Conservation (phyloP, 1,140 invertebrate species). For the Hyphantria cunea region DNA sequence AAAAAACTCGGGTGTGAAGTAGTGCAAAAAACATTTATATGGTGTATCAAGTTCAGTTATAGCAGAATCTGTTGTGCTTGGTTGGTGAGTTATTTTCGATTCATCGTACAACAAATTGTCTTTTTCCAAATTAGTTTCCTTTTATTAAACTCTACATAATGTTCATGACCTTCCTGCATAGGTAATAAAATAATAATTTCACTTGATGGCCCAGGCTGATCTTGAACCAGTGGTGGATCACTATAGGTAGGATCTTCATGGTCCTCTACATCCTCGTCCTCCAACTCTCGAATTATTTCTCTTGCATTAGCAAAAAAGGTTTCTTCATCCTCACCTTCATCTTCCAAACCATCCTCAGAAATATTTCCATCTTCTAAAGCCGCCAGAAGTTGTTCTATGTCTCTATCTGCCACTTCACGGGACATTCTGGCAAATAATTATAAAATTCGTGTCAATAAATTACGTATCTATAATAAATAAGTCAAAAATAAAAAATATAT, state of each 20-base stretch:
- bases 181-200: constrained; percentile 40
- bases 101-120: constrained; percentile 42
- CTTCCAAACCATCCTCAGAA: constrained; percentile 47
- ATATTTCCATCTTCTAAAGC: constrained; percentile 47
- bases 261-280: constrained; percentile 42
- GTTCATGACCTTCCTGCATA: constrained; percentile 39
- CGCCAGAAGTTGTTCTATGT: constrained; percentile 43
- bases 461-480: constrained; percentile 47
- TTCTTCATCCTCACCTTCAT: constrained; percentile 49
- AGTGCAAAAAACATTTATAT: constrained; percentile 48
- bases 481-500: constrained; percentile 38
- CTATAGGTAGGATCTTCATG: constrained; percentile 44
- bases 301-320: constrained; percentile 38
- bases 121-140: constrained; percentile 50
- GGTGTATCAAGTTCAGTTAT: constrained; percentile 45
- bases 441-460: constrained; percentile 47
- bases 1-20: constrained; percentile 39
- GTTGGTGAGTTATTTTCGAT: constrained; percentile 39
- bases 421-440: constrained; percentile 44
- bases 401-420: constrained; percentile 41
- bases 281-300: constrained; percentile 45
- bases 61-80: constrained; percentile 39
- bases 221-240: constrained; percentile 47
- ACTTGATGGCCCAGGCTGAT: constrained; percentile 41
- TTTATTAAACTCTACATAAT: constrained; percentile 48